Evolutionary conservation across 2,113 vertebrate species (phyloP).

Genomic region (Phainopepla nitens): DNA sequence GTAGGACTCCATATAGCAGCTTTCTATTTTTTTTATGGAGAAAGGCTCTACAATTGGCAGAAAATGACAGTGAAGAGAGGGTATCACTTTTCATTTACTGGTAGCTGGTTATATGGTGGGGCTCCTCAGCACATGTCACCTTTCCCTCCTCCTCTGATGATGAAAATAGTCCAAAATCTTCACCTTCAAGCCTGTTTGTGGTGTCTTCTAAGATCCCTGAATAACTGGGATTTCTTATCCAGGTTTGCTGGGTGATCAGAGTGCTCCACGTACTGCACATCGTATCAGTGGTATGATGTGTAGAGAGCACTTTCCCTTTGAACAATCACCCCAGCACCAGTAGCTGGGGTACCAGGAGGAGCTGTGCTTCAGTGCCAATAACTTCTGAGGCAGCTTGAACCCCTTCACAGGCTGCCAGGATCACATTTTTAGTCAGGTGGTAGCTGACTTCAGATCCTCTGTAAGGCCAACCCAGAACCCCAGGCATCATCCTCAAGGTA

Average conservation of each 20-base stretch:
- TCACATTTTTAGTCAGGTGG: neutral
- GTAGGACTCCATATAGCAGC: neutral
- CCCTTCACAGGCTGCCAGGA: neutral
- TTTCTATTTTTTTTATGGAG: neutral
- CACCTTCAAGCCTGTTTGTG: fast-evolving
- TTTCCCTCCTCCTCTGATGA: too few relatives aligned
- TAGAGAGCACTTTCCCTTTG: neutral
- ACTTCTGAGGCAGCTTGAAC: neutral
- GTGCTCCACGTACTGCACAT: fast-evolving
- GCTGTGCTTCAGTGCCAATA: neutral
- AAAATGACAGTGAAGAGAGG: neutral
- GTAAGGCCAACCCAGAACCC: neutral
- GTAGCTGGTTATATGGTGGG: neutral
- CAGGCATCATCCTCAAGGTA: neutral
- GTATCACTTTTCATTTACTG: neutral
- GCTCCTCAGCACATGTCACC: neutral
- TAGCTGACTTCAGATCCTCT: neutral
- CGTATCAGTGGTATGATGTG: too few relatives aligned
- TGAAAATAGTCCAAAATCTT: neutral
- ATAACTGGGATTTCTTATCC: neutral
- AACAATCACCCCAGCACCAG: too few relatives aligned
- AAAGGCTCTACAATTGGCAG: too few relatives aligned
- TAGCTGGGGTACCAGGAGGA: neutral
- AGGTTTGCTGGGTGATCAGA: too few relatives aligned
- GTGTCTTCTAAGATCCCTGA: too few relatives aligned